These are phyloP conservation scores for Calameuta idolon DNA, from an alignment of 2,888 invertebrate genomes.

Conservation along the genomic window DNA sequence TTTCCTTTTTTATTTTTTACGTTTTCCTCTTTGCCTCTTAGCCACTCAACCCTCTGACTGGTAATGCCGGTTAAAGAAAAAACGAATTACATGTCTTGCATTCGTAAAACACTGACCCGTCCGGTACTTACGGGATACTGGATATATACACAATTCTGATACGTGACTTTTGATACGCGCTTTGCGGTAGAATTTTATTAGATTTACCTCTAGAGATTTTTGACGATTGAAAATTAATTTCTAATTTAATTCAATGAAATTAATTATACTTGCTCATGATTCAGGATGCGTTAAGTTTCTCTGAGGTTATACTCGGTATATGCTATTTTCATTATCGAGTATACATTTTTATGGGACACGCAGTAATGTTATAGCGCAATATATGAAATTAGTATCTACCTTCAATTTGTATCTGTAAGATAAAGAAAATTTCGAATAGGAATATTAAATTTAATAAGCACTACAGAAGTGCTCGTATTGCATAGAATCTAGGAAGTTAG, in stretches of 20 bases:
- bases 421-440: background rate
- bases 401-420: too few species aligned
- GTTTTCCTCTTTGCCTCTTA: background rate
- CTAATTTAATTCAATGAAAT: background rate
- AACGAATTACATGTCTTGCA: background rate
- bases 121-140: background rate
- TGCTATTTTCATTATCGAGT: too few species aligned
- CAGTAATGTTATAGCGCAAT: background rate
- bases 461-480: background rate
- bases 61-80: background rate
- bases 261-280: background rate
- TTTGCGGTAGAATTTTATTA: background rate
- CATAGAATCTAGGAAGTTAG: background rate
- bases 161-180: background rate
- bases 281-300: background rate
- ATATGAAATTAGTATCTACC: too few species aligned
- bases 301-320: too few species aligned
- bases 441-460: background rate
- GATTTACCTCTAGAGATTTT: background rate
- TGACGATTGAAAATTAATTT: background rate
- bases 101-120: background rate
- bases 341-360: background rate
- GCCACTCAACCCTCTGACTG: background rate
- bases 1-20: slow-evolving; percentile 10
- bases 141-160: background rate